A percentile compares a stretch with the other conserved stretches of the same genome.
Conservation (phyloP, 2,888 invertebrate genomes). For the Andrena praecox region DNA sequence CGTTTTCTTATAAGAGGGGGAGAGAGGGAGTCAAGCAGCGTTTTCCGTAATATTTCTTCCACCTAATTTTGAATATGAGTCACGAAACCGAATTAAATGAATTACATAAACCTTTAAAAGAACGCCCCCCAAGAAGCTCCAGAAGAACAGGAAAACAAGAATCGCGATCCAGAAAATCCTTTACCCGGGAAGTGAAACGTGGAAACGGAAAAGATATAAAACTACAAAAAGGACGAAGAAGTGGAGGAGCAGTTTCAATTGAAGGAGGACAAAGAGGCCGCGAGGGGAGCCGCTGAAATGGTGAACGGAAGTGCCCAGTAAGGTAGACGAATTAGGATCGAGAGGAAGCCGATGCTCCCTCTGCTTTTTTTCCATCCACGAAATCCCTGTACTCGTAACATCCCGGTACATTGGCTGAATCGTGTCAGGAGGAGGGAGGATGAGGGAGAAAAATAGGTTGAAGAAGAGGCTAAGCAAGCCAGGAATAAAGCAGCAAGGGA, state of each 20-base stretch:
- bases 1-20: no score
- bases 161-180: not conserved
- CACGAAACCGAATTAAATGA: no score
- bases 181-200: conserved; percentile 2
- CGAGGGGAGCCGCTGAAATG: conserved; percentile 47
- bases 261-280: conserved; percentile 10
- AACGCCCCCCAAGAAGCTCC: no score
- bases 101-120: no score
- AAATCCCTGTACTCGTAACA: conserved; percentile 76
- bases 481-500: conserved; percentile 53
- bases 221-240: not conserved
- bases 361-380: conserved; percentile 67
- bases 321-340: conserved; percentile 73
- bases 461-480: conserved; percentile 45
- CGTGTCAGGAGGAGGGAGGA: conserved; percentile 63
- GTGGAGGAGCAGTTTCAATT: not conserved
- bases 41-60: no score
- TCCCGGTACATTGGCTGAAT: conserved; percentile 72
- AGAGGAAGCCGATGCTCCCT: conserved; percentile 66
- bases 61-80: no score
- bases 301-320: conserved; percentile 72
- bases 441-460: conserved; percentile 40
- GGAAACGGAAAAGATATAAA: not conserved
- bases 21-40: no score
- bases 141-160: not conserved